Evolutionary conservation across 2,113 vertebrate genomes (phyloP), one percentile per base, ranked within the genome.

Genomic region (Ramphastos sulfuratus): DNA sequence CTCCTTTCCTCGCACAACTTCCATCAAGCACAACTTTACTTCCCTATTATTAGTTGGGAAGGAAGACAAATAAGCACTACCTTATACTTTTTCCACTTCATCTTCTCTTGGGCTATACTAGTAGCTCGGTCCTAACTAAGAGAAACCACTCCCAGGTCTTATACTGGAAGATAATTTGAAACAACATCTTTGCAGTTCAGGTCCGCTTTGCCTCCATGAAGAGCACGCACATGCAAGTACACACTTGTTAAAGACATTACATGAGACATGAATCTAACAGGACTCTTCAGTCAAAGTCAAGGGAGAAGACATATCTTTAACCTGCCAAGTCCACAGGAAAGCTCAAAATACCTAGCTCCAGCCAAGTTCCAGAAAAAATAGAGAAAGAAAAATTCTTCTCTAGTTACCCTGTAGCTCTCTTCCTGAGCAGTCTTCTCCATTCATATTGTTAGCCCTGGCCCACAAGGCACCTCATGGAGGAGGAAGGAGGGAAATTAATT

Each of bases 401-500:
- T 81, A 2, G n/a, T 91, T 93, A 77, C 44, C 52, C 37, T 87
- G 60, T 80, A 74, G 18, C 27, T 87, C 52, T 83, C 31, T 31
- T 69, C 72, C 81, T 88, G n/a, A 91, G 54, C 37, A 75, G 56
- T 20, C 44, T 61, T 81, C 58, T 78, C 39, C 80, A 81, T 78
- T 82, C 50, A 48, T 58, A 44, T 12, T 28, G 15, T 81, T 78
- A 84, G 72, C 39, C 58, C n/a, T n/a, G 7, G 63, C 54, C 44
- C 55, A 86, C 59, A 83, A 60, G 27, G 30, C 76, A 92, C 85
- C 79, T 77, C 65, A 48, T 12, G 59, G 37, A 91, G n/a, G 31
- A 89, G 48, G 79, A 82, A 93, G 65, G 48, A 93, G 60, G 83
- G 64, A 70, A 91, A 78, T 78, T 83, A 94, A 91, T 91, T 95